A percentile compares a stretch with the other conserved stretches of the same genome.
Evolutionary conservation across 2,113 vertebrate species (phyloP).

Genomic region (Conger conger): DNA sequence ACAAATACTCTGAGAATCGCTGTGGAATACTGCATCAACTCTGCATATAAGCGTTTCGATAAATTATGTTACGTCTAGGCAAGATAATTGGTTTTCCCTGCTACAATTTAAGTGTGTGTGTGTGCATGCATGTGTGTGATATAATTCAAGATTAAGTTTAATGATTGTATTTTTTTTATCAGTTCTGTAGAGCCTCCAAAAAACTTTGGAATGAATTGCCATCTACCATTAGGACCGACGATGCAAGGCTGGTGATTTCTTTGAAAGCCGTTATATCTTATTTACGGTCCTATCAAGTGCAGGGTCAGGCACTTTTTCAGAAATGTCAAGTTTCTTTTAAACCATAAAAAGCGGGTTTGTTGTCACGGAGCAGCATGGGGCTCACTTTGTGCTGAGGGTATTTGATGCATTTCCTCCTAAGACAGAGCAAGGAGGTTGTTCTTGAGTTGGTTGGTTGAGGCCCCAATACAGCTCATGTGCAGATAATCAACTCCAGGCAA

Average conservation of each 20-base stretch:
- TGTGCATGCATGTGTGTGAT: neutral
- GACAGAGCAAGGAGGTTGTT: conserved; percentile 28
- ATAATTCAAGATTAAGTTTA: neutral
- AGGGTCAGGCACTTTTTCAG: conserved; percentile 58
- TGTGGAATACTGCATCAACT: neutral
- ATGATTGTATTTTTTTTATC: neutral
- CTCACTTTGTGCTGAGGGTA: conserved; percentile 29
- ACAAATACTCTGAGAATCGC: neutral
- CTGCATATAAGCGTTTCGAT: neutral
- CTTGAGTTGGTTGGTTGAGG: neutral
- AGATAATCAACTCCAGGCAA: conserved; percentile 17
- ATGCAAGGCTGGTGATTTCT: conserved; percentile 39
- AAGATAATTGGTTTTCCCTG: neutral
- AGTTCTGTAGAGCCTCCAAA: neutral
- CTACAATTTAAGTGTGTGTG: neutral
- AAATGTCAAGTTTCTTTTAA: conserved; percentile 53
- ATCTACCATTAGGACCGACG: conserved; percentile 2
- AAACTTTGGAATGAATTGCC: neutral
- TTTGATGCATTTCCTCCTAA: conserved; percentile 17
- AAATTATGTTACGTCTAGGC: neutral
- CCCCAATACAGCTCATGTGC: neutral
- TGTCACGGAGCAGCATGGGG: conserved; percentile 31
- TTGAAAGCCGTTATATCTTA: conserved; percentile 52
- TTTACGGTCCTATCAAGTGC: conserved; percentile 63
- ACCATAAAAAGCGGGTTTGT: conserved; percentile 51